Base-by-base conservation (phyloP, 2,113 vertebrate species). In the Strix aluco region DNA sequence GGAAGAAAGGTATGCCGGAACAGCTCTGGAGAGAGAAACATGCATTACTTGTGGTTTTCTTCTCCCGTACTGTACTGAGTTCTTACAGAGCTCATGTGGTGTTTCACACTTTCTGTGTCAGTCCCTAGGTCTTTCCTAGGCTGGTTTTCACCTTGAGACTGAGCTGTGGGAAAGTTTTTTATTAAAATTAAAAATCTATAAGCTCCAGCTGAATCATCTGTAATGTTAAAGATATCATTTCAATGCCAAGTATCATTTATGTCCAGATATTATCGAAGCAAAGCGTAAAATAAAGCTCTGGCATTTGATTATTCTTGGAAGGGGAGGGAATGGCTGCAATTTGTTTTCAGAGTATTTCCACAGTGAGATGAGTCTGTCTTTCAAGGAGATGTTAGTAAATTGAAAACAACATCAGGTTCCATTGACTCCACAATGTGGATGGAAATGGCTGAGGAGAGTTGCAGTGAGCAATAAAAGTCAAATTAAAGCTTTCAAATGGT, bases 401-500 rank as follows among this genome's bases (percentile, higher is more conserved):
- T 83, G 74, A 82, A 94, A 89, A 82, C 86, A 94, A 57, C 84
- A 73, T 82, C 78, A 70, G 27, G 55, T 95, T 95, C 77, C 92
- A 91, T 70, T 91, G 89, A 91, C 72, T 94, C 65, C 14, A 26
- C 23, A 46, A 46, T 84, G 61, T 72, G 82, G 55, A 80, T 95
- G 72, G 75, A 92, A 92, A 88, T 4, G 19, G 44, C 73, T 89
- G 57, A 93, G 52, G 47, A 84, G 69, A 92, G n/a, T 21, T 91
- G 54, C 63, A 91, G 74, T 34, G 81, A 95, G 29, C 79, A 92
- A 82, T 70, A 87, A 97, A 89, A 94, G 58, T 58, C 55, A 92
- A 96, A 95, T 95, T 94, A 95, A 94, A 94, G 71, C 23, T 52
- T 94, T 73, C 66, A 85, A 95, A 89, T 73, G 86, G 18, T 67